These are phyloP conservation scores for Orchesellides sinensis DNA, from an alignment of 2,888 invertebrate species.

Conservation along the genomic window DNA sequence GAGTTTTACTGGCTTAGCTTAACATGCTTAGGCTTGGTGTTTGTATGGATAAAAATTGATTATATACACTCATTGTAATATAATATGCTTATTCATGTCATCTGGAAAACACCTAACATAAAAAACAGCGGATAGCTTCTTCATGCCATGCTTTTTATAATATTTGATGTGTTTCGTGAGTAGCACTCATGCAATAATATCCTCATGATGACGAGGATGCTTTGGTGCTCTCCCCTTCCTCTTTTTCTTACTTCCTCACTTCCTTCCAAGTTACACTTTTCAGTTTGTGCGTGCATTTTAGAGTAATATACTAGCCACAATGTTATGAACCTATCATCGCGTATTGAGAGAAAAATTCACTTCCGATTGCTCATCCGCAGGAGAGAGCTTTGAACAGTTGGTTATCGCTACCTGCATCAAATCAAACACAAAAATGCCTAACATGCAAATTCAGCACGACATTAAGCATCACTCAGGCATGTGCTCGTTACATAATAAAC, in stretches of 20 bases:
- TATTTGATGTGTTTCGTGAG: neutral
- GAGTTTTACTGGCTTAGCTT: conserved; percentile 19
- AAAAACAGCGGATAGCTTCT: neutral
- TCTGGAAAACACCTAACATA: too few relatives aligned
- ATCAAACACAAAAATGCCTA: conserved; percentile 4
- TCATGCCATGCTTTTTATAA: neutral
- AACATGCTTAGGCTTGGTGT: neutral
- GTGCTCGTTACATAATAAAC: too few relatives aligned
- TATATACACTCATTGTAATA: too few relatives aligned
- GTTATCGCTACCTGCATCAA: conserved; percentile 56
- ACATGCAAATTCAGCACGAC: conserved; percentile 59
- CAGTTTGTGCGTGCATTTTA: neutral
- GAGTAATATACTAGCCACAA: conserved; percentile 31
- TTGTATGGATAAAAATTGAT: conserved; percentile 41
- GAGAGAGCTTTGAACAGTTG: conserved; percentile 48
- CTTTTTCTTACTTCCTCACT: conserved; percentile 22
- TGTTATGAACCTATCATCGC: conserved; percentile 39
- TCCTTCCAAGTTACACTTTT: conserved; percentile 30
- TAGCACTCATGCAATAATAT: conserved; percentile 22
- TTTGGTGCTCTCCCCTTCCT: conserved; percentile 40
- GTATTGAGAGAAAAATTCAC: conserved; percentile 41
- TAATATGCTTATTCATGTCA: conserved; percentile 57
- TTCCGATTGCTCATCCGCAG: conserved; percentile 42
- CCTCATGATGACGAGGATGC: conserved; percentile 35
- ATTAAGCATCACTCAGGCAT: too few relatives aligned